Base-by-base conservation (phyloP, 37 sponge, comb jelly and placozoan species). In the Tethya wilhelma region DNA sequence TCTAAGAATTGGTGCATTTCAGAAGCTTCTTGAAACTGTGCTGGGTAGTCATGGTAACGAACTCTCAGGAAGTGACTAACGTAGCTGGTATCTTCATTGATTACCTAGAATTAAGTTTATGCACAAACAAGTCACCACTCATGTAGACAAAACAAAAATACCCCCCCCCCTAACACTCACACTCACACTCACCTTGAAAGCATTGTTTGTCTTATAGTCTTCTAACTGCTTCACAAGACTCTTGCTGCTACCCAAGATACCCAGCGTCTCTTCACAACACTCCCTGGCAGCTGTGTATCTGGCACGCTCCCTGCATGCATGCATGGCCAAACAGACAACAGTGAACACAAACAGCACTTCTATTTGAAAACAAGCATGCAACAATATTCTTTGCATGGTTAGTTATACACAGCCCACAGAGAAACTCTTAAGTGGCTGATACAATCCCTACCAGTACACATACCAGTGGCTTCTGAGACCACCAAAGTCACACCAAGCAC, bases 401-500 rank as follows among this genome's bases (percentile, higher is more conserved):
- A n/a, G n/a, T n/a, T n/a, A n/a, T n/a, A n/a, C n/a, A n/a, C n/a
- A n/a, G n/a, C n/a, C n/a, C n/a, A 49, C 53, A 49, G 14, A 49
- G 14, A 19, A 14, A 49, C 14, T 49, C 14, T 14, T 49, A 49
- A 9, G 9, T 19, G 14, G 9, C 14, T 49, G 14, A 9, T 19
- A 9, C n/a, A n/a, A n/a, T n/a, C n/a, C n/a, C n/a, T n/a, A n/a
- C n/a, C n/a, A 60, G 25, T 60, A 3, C 2, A 22, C 3, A 38
- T 39, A 59, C 75, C 59, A 7, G 59, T 33, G 40, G 25, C 42
- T 38, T 65, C 44, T 90, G 28, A 90, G 74, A 2, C 90, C 90
- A 75, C 90, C 90, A 58, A 90, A 90, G 70, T 90, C 90, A 79
- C 90, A 84, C 90, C 90, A 90, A 37, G 55, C 44, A 23, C 6